phyloP scores from a whole-genome alignment of 1,140 invertebrate genomes.

The Ips nitidus region DNA sequence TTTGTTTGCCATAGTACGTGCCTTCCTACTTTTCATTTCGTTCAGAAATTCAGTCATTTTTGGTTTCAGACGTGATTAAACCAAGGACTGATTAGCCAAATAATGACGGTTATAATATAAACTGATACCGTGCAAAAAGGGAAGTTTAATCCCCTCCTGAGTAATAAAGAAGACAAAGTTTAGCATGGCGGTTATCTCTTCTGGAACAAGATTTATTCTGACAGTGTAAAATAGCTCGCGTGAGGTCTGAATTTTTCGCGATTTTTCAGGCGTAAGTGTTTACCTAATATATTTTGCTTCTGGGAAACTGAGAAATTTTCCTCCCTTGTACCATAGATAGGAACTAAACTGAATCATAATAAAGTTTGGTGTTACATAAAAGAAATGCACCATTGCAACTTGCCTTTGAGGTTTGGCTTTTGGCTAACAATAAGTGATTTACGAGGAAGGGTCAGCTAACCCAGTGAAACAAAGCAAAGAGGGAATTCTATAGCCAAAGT shows the following conservation, averaged over 20 bases:
- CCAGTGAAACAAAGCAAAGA: too few species aligned
- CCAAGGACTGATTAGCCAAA: too few species aligned
- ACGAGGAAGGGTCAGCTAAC: too few species aligned
- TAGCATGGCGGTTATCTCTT: slow-evolving; percentile 7
- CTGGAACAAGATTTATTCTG: slow-evolving; percentile 15
- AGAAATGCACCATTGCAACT: too few species aligned
- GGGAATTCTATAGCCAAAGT: too few species aligned
- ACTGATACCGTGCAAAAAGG: slow-evolving; percentile 4
- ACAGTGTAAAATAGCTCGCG: slow-evolving; percentile 14
- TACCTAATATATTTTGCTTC: neutral
- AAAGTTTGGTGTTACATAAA: too few species aligned
- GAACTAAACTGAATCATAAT: too few species aligned
- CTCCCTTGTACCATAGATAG: too few species aligned
- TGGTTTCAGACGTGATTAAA: too few species aligned
- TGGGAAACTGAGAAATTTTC: too few species aligned
- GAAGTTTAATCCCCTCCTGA: slow-evolving; percentile 17
- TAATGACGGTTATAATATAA: neutral
- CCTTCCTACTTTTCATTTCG: slow-evolving; percentile 11
- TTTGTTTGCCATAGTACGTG: slow-evolving; percentile 15
- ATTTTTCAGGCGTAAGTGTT: slow-evolving; percentile 7
- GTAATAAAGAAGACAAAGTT: slow-evolving; percentile 24
- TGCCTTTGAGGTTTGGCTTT: too few species aligned
- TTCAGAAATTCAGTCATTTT: slow-evolving; percentile 9
- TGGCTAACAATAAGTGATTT: too few species aligned
- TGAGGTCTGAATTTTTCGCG: slow-evolving; percentile 15